Evolutionary conservation across 2,888 invertebrate genomes (phyloP).

Genomic region (Ctenicera cuprea): DNA sequence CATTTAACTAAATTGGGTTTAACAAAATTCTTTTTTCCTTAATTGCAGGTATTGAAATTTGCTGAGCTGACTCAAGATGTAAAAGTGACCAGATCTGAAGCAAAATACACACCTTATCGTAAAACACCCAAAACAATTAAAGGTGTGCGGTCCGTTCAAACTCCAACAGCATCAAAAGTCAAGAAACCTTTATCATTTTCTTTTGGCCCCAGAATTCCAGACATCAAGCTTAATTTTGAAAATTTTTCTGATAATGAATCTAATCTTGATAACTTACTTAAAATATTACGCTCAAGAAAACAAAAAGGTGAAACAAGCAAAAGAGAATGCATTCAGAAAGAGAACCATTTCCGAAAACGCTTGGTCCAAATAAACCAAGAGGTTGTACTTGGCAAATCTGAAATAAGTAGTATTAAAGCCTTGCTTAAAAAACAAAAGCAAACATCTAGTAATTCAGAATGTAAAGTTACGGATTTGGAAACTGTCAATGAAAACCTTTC

Average conservation of each 20-base stretch:
- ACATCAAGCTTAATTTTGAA: conserved; percentile 73
- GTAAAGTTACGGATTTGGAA: conserved; percentile 80
- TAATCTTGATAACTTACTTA: conserved; percentile 80
- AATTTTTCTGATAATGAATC: conserved; percentile 78
- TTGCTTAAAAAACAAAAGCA: conserved; percentile 81
- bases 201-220: conserved; percentile 59
- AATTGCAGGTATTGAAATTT: conserved; percentile 91
- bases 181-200: neutral
- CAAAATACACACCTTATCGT: conserved; percentile 72
- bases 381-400: conserved; percentile 80
- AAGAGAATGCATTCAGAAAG: conserved; percentile 78
- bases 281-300: conserved; percentile 76
- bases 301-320: conserved; percentile 74
- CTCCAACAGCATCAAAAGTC: neutral
- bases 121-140: conserved; percentile 60
- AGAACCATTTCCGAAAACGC: conserved; percentile 79
- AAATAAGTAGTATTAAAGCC: conserved; percentile 80
- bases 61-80: conserved; percentile 98
- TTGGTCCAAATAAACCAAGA: conserved; percentile 83
- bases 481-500: conserved; percentile 77
- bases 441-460: conserved; percentile 79
- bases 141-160: neutral
- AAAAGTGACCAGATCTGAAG: conserved; percentile 83
- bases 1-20: no score
- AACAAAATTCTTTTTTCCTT: conserved; percentile 51